A percentile compares a stretch with the other conserved stretches of the same genome.
These are phyloP conservation scores for Zygaena filipendulae DNA, from an alignment of 2,888 invertebrate genomes.

Conservation along the genomic window DNA sequence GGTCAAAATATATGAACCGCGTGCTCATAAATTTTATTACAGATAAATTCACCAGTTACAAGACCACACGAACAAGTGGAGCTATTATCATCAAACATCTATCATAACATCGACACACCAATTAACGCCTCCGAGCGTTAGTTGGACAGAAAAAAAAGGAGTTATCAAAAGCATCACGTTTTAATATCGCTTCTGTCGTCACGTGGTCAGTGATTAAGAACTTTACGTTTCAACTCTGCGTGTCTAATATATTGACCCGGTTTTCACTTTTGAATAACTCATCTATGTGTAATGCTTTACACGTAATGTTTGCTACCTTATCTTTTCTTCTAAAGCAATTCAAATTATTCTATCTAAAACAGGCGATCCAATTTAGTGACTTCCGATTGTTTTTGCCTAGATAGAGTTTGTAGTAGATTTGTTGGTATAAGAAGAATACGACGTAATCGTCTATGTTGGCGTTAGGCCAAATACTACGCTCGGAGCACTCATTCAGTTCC, in stretches of 20 bases:
- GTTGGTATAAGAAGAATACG: conserved; percentile 23
- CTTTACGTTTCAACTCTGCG: no score
- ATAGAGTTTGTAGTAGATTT: not conserved
- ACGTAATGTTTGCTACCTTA: no score
- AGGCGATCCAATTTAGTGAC: not conserved
- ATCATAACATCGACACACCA: conserved; percentile 30
- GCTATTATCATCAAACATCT: conserved; percentile 26
- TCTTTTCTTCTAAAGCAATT: no score
- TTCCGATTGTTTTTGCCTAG: not conserved
- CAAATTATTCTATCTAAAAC: not conserved
- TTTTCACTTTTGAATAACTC: no score
- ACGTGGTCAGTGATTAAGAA: no score
- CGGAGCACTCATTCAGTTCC: conserved; percentile 31
- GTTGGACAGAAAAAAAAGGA: no score
- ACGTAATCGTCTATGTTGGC: conserved; percentile 39
- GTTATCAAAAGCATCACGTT: no score
- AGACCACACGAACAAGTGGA: conserved; percentile 32
- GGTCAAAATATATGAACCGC: conserved; percentile 15
- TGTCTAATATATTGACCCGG: no score
- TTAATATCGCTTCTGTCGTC: no score
- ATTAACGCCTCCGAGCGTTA: no score
- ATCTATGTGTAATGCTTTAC: no score
- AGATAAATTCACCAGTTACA: conserved; percentile 29
- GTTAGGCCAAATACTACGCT: conserved; percentile 25
- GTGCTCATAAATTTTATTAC: conserved; percentile 20